These are phyloP conservation scores for Esox lucius DNA, from an alignment of 2,797 vertebrate species.

Conservation along the genomic window DNA sequence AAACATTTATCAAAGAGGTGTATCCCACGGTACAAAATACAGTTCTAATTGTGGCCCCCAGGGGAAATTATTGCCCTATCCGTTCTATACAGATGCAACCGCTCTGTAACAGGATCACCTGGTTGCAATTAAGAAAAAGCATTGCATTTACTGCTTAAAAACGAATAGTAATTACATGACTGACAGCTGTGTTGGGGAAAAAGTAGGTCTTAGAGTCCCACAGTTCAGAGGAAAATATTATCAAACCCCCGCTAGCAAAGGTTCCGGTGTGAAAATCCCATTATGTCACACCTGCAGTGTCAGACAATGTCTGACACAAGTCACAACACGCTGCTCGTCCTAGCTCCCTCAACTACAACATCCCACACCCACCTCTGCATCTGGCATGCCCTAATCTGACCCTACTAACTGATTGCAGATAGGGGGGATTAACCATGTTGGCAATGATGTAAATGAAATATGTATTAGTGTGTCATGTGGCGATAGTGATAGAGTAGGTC, in stretches of 20 bases:
- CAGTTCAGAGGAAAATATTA: slow-evolving; percentile 25
- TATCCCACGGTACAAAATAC: too few relatives aligned
- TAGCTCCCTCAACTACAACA: neutral
- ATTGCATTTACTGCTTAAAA: slow-evolving; percentile 5
- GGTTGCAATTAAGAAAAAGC: neutral
- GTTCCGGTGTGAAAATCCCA: slow-evolving; percentile 36
- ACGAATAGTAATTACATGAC: neutral
- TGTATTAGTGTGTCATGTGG: neutral
- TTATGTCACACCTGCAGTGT: slow-evolving; percentile 35
- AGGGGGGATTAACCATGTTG: neutral
- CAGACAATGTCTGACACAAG: slow-evolving; percentile 27
- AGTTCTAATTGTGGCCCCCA: too few relatives aligned
- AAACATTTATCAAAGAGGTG: too few relatives aligned
- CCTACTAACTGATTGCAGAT: neutral
- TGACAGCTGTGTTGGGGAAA: slow-evolving; percentile 12
- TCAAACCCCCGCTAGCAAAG: slow-evolving; percentile 16
- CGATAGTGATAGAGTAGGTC: slow-evolving; percentile 1
- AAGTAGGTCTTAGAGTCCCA: neutral
- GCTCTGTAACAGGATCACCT: neutral
- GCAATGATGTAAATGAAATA: neutral
- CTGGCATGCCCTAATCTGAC: neutral
- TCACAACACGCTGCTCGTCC: slow-evolving; percentile 10
- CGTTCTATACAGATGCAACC: neutral
- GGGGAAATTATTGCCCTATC: too few relatives aligned
- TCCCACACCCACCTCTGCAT: neutral